Base-by-base conservation (phyloP, 2,113 vertebrate genomes). In the Oplegnathus fasciatus region DNA sequence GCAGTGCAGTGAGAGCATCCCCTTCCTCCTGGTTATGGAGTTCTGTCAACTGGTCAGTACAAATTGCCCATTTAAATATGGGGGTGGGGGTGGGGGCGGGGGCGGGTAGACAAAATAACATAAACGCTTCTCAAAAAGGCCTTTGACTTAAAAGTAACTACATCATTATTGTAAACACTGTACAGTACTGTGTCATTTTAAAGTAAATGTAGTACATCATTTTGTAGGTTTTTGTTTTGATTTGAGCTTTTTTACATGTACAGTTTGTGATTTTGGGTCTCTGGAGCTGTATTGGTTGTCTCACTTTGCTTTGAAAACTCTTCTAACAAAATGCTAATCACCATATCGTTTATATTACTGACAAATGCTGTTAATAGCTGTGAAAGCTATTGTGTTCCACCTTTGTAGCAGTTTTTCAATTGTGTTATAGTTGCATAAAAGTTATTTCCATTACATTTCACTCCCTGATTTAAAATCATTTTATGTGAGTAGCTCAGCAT, bases 11-110 rank as follows among this genome's bases (percentile, higher is more conserved):
- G 97, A 98, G 89, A 97, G 87, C n/a, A 93, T 97, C 78, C 97
- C 97, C 17, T 97, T 96, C 86, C 95, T 98, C 60, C 95, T 98
- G 72, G 97, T 98, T 37, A 98, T 98, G 97, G 97, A 98, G 92
- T 98, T 98, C 90, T 98, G 97, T 90, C 97, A 98, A 54, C 94
- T 98, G 96, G 97, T 98, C 85, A 96, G 90, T 85, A 52, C 22
- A 64, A 40, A 75, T n/a, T 1, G 15, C 6, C 28, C 54, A 11
- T 44, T 76, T 48, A 14, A 50, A 50, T 34, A 26, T 44, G 11
- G 6, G n/a, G n/a, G n/a, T n/a, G n/a, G n/a, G n/a, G n/a, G n/a
- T n/a, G n/a, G n/a, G n/a, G n/a, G n/a, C n/a, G n/a, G n/a, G n/a
- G n/a, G n/a, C n/a, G n/a, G n/a, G n/a, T n/a, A 11, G 32, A n/a